Base-by-base conservation (phyloP, 2,797 vertebrate species). In the Fundulus diaphanus region DNA sequence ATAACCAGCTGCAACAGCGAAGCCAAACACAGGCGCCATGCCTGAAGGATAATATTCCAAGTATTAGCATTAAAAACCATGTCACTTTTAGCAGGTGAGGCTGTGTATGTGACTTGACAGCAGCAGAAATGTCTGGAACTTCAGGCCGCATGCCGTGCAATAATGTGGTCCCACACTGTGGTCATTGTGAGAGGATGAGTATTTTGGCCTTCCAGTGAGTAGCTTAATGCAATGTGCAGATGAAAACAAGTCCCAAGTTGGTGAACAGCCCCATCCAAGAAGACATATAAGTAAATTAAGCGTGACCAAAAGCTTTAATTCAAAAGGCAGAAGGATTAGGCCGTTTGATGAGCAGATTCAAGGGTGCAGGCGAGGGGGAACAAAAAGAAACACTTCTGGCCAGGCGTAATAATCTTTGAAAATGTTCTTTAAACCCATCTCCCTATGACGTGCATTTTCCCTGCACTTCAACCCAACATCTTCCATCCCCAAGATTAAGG, bases 281-380 rank as follows among this genome's bases (percentile, higher is more conserved):
- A 94, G 91, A 91, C 92, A 90, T 91, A 94, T 95, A 95, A 96
- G 93, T 89, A 94, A 95, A 95, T 95, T 94, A 96, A 93, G 93
- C 88, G 90, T 94, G 93, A 94, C 94, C 90, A 91, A 91, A 94
- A 93, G 93, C 92, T 94, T 94, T 94, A 95, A 95, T 95, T 94
- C 81, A 46, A 85, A 90, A 92, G 87, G 92, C 92, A 92, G 89
- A 88, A 86, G 94, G 94, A 95, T 95, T 95, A 95, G 82, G 82
- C 84, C 87, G 92, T 94, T 94, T 95, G 94, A 96, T 95, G 94
- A 94, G 92, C 92, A 95, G 95, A 95, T 95, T 95, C 94, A 92
- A 90, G 91, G 90, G 92, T 90, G 90, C 90, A 91, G 87, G 92
- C 88, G 76, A 90, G 83, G 91, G 40, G 87, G 91, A 94, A 95